Base-by-base conservation (phyloP, 92 coral and sea anemone genomes). In the Porites divaricata region DNA sequence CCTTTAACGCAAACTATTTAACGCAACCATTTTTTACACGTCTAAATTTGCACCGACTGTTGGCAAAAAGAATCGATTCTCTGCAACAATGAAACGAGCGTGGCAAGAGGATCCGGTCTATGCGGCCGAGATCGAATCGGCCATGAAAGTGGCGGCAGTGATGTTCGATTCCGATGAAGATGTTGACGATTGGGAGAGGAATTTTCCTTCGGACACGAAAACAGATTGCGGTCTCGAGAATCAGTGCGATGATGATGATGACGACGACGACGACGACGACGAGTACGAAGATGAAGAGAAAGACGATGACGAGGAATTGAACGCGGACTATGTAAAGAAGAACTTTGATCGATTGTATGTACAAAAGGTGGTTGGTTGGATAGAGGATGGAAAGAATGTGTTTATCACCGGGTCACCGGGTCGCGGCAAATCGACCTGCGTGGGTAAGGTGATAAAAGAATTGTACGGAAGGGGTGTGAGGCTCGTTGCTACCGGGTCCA, bases 371-470 rank as follows among this genome's bases (percentile, higher is more conserved):
- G 77, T 74, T 15, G 16, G 21, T 4, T 74, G 63, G 77, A 12
- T 74, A 74, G 77, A 74, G n/a, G 63, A 52, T 6, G 63, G 77
- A 0, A 52, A 9, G 63, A 74, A 74, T 9, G 63, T 53, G 12
- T 74, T 74, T 9, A n/a, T 75, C n/a, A n/a, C n/a, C n/a, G n/a
- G n/a, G n/a, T n/a, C n/a, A n/a, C n/a, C n/a, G n/a, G n/a, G n/a
- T n/a, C 79, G 79, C 2, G 79, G 79, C 50, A 75, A 75, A 22
- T 75, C 79, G 22, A 75, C 66, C 10, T 75, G 79, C 45, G 26
- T 56, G 50, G 25, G 10, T 20, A 24, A 14, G 21, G 67, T 75
- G 49, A 75, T 75, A 16, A 19, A 13, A 2, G 12, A 75, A 3
- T 22, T 75, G 79, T 75, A 75, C 19, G 14, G 45, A 10, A 56